These are phyloP conservation scores for Heteromyza rotundicornis DNA, from an alignment of 2,888 invertebrate genomes.

Conservation along the genomic window DNA sequence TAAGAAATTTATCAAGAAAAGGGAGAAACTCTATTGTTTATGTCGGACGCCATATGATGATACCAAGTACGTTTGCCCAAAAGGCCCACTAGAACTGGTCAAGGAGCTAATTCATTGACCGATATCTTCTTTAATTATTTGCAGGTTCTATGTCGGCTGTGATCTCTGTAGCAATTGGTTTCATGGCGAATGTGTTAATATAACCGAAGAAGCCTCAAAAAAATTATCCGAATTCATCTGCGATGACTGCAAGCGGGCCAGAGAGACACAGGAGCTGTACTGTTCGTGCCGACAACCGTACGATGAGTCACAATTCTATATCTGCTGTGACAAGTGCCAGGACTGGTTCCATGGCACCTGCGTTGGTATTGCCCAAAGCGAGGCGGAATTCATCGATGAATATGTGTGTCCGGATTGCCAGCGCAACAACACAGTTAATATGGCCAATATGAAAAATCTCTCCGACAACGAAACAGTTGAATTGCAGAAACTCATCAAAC, in stretches of 20 bases:
- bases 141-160: conserved; percentile 95
- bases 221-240: conserved; percentile 90
- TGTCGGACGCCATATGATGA: conserved; percentile 96
- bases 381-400: conserved; percentile 93
- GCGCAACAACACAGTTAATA: conserved; percentile 85
- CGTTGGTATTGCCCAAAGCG: conserved; percentile 92
- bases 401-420: conserved; percentile 97
- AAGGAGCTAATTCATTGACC: not conserved
- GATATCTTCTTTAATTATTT: conserved; percentile 21
- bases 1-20: conserved; percentile 63
- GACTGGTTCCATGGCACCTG: conserved; percentile 99
- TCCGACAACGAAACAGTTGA: conserved; percentile 80
- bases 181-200: conserved; percentile 95
- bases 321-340: conserved; percentile 98
- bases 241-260: conserved; percentile 82
- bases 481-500: conserved; percentile 84
- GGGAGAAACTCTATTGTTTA: conserved; percentile 86
- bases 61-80: conserved; percentile 74
- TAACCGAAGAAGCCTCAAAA: conserved; percentile 90
- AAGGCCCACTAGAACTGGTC: too few species aligned
- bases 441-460: conserved; percentile 87
- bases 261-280: conserved; percentile 90
- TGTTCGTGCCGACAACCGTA: conserved; percentile 96
- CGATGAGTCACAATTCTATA: conserved; percentile 97
- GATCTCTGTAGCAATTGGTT: conserved; percentile 98